A percentile compares a stretch with the other conserved stretches of the same genome.
These are phyloP conservation scores for Cavia aperea DNA, from an alignment of 2,113 vertebrate species.

Conservation along the genomic window DNA sequence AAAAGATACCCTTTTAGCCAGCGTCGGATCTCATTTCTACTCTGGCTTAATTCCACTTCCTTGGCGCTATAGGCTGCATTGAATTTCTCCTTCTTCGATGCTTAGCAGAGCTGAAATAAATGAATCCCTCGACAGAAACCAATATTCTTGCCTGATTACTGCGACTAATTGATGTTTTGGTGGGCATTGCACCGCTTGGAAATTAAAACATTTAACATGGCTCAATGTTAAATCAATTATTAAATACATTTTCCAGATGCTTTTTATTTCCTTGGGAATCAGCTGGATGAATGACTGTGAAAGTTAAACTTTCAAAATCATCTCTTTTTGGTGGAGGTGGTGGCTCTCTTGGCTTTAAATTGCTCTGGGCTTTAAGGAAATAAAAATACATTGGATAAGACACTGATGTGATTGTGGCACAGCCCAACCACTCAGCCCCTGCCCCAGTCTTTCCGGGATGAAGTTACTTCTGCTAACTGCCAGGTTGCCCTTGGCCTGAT, in stretches of 20 bases:
- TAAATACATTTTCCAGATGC: slow-evolving; percentile 56
- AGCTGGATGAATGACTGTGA: not conserved
- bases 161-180: slow-evolving; percentile 51
- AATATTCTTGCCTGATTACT: slow-evolving; percentile 56
- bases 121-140: slow-evolving; percentile 43
- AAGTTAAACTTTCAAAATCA: slow-evolving; percentile 26
- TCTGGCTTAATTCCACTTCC: not conserved
- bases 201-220: slow-evolving; percentile 65
- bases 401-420: not conserved
- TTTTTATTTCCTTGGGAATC: slow-evolving; percentile 42
- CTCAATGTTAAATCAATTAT: slow-evolving; percentile 55
- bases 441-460: not conserved
- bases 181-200: slow-evolving; percentile 48
- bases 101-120: slow-evolving; percentile 59
- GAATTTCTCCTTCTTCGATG: slow-evolving; percentile 21
- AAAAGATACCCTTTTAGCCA: not conserved
- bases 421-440: not conserved
- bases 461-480: not conserved
- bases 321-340: not conserved
- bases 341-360: not conserved
- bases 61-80: not conserved
- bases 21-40: not conserved
- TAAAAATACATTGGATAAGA: not conserved
- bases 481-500: not conserved
- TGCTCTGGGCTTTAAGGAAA: slow-evolving; percentile 23